Evolutionary conservation across 2,888 invertebrate species (phyloP).

Genomic region (Sinohyriopsis cumingii): DNA sequence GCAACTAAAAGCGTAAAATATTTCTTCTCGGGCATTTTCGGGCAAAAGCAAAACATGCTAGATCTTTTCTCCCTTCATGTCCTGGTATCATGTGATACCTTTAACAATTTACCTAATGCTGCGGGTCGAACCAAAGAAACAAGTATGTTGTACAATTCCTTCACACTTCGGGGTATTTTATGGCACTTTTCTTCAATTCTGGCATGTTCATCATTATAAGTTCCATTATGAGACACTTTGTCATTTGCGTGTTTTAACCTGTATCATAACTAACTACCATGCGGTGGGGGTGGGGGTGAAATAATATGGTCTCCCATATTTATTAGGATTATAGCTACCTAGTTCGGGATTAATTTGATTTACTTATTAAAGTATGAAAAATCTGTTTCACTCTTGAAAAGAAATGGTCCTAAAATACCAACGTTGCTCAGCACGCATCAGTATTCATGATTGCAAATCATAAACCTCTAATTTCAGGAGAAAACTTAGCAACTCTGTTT

Average conservation of each 20-base stretch:
- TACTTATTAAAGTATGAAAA: too few relatives aligned
- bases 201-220: background rate
- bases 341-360: too few relatives aligned
- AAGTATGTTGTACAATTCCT: background rate
- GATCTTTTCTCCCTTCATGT: constrained; percentile 1
- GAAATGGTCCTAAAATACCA: background rate
- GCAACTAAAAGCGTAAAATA: constrained; percentile 16
- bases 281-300: too few relatives aligned
- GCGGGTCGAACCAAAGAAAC: constrained; percentile 7
- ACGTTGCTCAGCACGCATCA: background rate
- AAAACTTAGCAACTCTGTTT: constrained; percentile 2
- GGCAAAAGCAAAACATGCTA: constrained; percentile 5
- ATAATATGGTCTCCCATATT: constrained; percentile 1
- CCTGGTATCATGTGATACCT: too few relatives aligned
- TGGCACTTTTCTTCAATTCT: background rate
- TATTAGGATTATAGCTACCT: background rate
- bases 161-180: background rate
- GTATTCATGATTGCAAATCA: background rate
- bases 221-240: background rate
- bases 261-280: background rate
- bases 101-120: constrained; percentile 9
- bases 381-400: background rate
- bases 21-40: constrained; percentile 11
- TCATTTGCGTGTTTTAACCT: background rate
- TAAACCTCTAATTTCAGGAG: too few relatives aligned